Percentiles rank a stretch among this genome's conserved stretches.
phyloP scores from a whole-genome alignment of 2,888 invertebrate species.

The Hybos culiciformis region DNA sequence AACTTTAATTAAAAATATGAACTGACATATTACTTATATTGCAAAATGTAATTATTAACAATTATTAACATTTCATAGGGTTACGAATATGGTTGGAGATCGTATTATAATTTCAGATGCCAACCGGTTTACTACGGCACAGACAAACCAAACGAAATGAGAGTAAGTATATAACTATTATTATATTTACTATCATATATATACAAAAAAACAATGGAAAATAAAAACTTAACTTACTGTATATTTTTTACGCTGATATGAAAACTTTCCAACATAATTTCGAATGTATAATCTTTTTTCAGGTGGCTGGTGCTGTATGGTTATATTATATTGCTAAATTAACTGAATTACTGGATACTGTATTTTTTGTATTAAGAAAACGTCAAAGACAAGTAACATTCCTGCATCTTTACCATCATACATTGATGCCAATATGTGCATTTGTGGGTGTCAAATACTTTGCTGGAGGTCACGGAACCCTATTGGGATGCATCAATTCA shows the following conservation, averaged over 20 bases:
- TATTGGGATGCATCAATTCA: slow-evolving; percentile 75
- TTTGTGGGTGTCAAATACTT: slow-evolving; percentile 58
- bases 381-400: slow-evolving; percentile 69
- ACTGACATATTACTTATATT: neutral
- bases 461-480: slow-evolving; percentile 69
- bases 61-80: slow-evolving; percentile 30
- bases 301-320: slow-evolving; percentile 37
- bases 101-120: slow-evolving; percentile 52
- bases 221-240: neutral
- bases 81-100: slow-evolving; percentile 42
- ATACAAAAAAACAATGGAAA: neutral
- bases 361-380: slow-evolving; percentile 75
- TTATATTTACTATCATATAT: slow-evolving; percentile 12
- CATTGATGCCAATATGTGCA: slow-evolving; percentile 52
- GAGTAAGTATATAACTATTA: too few relatives aligned
- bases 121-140: slow-evolving; percentile 55
- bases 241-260: neutral
- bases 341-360: slow-evolving; percentile 35
- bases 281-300: slow-evolving; percentile 7
- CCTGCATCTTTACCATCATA: slow-evolving; percentile 76
- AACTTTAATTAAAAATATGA: neutral
- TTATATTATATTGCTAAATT: slow-evolving; percentile 36
- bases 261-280: neutral
- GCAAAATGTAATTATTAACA: neutral
- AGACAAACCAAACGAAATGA: slow-evolving; percentile 41